Evolutionary conservation across 2,797 vertebrate genomes (phyloP).

Genomic region (Pangasius djambal): DNA sequence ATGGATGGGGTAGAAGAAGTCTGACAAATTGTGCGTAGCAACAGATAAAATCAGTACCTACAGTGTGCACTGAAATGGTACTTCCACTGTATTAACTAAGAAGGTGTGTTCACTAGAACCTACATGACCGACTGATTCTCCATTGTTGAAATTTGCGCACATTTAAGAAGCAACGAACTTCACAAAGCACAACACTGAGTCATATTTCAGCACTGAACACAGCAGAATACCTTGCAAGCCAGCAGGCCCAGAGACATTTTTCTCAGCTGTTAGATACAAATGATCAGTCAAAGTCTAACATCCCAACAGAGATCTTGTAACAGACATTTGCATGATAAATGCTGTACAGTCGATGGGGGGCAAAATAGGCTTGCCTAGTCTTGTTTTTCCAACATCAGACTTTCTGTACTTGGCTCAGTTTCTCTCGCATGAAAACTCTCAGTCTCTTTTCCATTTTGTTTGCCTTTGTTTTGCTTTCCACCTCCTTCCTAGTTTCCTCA

Average conservation of each 20-base stretch:
- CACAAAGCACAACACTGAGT: not conserved
- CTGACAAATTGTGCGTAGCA: not conserved
- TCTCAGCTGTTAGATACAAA: not conserved
- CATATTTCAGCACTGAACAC: conserved; percentile 13
- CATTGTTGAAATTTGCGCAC: not conserved
- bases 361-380: conserved; percentile 5
- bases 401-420: conserved; percentile 3
- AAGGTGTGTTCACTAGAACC: not conserved
- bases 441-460: not conserved
- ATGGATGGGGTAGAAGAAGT: not conserved
- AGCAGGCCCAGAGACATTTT: not conserved
- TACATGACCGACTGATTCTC: not conserved
- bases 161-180: not conserved
- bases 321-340: conserved; percentile 24
- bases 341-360: not conserved
- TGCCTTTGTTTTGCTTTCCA: not conserved
- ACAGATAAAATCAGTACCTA: not conserved
- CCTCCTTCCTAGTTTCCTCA: not conserved
- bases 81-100: not conserved
- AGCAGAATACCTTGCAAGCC: not conserved
- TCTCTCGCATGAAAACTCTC: not conserved
- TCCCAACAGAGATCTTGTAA: conserved; percentile 21
- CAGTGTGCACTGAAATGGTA: not conserved
- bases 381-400: conserved; percentile 17
- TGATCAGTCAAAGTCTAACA: conserved; percentile 19